Evolutionary conservation across 1,140 invertebrate species (phyloP).

Genomic region (Dendrolimus kikuchii): DNA sequence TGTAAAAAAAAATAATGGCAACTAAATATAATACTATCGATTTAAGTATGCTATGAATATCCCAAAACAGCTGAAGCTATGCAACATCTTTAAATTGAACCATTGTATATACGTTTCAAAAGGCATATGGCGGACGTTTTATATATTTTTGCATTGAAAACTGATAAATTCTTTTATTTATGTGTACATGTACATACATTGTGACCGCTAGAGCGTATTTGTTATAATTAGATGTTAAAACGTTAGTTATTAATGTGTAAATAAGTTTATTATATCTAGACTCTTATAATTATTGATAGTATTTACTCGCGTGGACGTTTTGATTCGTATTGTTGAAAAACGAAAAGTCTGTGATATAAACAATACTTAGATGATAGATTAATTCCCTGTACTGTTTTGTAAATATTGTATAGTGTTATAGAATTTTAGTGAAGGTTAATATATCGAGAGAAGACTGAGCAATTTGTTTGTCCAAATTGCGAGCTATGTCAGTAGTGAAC

Average conservation of each 20-base stretch:
- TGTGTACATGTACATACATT: constrained; percentile 47
- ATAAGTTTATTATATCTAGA: constrained; percentile 68
- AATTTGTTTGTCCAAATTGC: constrained; percentile 49
- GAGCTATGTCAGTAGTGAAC: constrained; percentile 70
- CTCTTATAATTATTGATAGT: constrained; percentile 68
- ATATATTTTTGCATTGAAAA: constrained; percentile 73
- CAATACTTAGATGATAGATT: constrained; percentile 68
- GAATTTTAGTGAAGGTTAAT: constrained; percentile 62
- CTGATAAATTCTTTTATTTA: constrained; percentile 73
- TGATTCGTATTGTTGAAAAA: constrained; percentile 72
- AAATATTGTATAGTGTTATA: constrained; percentile 70
- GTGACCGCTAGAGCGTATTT: constrained; percentile 69
- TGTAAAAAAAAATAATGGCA: constrained; percentile 56
- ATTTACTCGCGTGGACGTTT: constrained; percentile 71
- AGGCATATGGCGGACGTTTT: constrained; percentile 73
- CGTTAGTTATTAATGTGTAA: constrained; percentile 71
- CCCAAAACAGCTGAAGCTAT: too few species aligned
- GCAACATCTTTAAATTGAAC: constrained; percentile 23
- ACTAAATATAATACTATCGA: constrained; percentile 52
- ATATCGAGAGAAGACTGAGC: constrained; percentile 69
- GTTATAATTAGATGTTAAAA: constrained; percentile 68
- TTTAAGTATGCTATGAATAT: constrained; percentile 16
- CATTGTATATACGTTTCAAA: constrained; percentile 60
- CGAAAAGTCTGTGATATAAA: constrained; percentile 74
- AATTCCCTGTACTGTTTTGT: constrained; percentile 66